Evolutionary conservation across 2,888 invertebrate genomes (phyloP), one percentile per base, ranked within the genome.

Genomic region (Meiosimyza decipiens): DNA sequence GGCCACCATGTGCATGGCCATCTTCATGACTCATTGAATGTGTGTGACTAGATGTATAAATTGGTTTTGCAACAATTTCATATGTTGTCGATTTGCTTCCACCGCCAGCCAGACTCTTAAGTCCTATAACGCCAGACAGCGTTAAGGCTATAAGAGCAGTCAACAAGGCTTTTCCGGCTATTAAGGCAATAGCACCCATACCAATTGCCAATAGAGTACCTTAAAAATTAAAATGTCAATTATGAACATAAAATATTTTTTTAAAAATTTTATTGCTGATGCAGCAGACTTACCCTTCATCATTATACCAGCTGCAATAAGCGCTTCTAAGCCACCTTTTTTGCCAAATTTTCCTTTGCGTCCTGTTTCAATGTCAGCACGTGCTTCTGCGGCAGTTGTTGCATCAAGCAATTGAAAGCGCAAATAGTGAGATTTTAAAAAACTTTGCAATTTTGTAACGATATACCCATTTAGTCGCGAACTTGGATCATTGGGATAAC

Each of bases 91-190:
- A 90, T 81, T 92, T 92, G 75, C 91, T 91, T 1, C 93, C 92
- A 4, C 91, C 89, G 63, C 70, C 63, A 2, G 92, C 89, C 18
- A 94, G 85, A 0, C 92, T 90, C 81, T 94, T 94, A 72, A 95
- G 87, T 0, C 94, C 94, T 71, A 94, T 90, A 75, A 94, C 91
- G 0, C 92, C 92, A 0, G 95, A 93, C 0, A 95, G 87, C 77
- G 94, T 90, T 1, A 95, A 88, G 0, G 95, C 94, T 90, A 95
- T 92, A 71, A 95, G 84, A 2, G 93, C 94, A 0, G 94, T 93
- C 92, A 95, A 93, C 18, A 95, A 84, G 0, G 95, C 95, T 84
- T 95, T 95, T 12, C 95, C 95, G 11, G 95, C 95, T 52, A 95
- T 88, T 65, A 94, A 88, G 0, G 95, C 94, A 4, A 95, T 87